Evolutionary conservation across 1,140 invertebrate species (phyloP), one percentile per base, ranked within the genome.

Genomic region (Drosophila subobscura): DNA sequence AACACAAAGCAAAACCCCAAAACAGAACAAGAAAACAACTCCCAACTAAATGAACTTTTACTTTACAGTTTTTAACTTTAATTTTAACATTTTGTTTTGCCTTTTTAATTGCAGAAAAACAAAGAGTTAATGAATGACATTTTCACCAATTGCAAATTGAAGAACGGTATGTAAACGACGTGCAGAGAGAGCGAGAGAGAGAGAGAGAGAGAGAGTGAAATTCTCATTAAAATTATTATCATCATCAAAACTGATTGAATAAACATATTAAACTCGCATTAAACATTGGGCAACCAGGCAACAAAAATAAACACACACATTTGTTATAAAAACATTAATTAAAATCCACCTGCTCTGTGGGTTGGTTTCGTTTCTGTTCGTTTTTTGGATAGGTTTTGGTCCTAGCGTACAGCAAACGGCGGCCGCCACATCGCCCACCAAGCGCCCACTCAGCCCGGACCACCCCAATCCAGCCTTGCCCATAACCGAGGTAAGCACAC

Each of bases 121-220:
- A 94, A 94, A 91, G 94, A 94, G 77, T 91, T 94, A 67, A 94
- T 95, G 94, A 94, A 93, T 79, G 94, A 94, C 77, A 91, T 94
- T 57, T 92, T 94, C n/a, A 93, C 92, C 53, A 94, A 93, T 79
- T 94, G 93, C 83, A 94, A 94, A 91, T 89, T 94, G 33, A 94
- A 94, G 92, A 94, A 94, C 91, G 94, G 94, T 94, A 91, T 93
- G 88, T 77, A 52, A 25, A 57, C 29, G 33, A 0, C 16, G 16
- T 20, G 16, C 16, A 20, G 16, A 1, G 16, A 33, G 16, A 10
- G 3, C 0, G 10, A 12, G n/a, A 20, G 16, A 1, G 16, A 20
- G 16, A 1, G 16, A 20, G 16, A 1, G 16, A 20, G 16, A 1
- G 16, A 33, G 16, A 10, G 3, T 0, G 10, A 12, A 37, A 37